Evolutionary conservation across 2,113 vertebrate species (phyloP), one percentile per base, ranked within the genome.

Genomic region (Oryzias curvinotus): DNA sequence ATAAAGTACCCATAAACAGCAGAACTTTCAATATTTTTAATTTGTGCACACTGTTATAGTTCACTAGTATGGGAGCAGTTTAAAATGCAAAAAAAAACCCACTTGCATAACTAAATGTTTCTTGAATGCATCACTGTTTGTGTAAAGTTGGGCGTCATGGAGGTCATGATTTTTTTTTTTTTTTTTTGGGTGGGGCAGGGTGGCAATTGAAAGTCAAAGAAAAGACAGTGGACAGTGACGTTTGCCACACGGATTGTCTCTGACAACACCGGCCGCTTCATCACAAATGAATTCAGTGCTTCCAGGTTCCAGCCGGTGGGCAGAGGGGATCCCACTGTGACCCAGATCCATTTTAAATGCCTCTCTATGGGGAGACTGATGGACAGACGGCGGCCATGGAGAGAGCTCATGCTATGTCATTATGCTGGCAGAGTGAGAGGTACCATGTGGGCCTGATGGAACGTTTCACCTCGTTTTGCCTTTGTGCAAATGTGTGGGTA

Each of bases 321-420:
- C 73, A 23, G 82, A 78, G 75, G 82, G 79, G 77, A 73, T 76
- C 80, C 84, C 75, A 80, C 78, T 85, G 82, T 86, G 80, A 86
- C 86, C 86, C 73, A 88, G 84, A 85, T 88, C 84, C 80, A 83
- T 86, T 79, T 85, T 80, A 81, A 86, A 86, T 47, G 64, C 36
- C 64, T 79, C 44, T 17, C 80, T 83, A 62, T 52, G 59, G 80
- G 79, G 75, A 65, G 70, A 61, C 72, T 73, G 80, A 81, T 5
- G 75, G 77, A 79, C 78, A 70, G 81, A 78, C 51, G 75, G 72
- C 15, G 53, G 64, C 58, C 15, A n/a, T 3, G 3, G 68, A 43
- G 68, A 66, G 64, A 52, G 60, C 64, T 51, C 26, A 0, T 12
- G 53, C 65, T 18, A 41, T 62, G 64, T 68, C 79, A 63, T 78